Evolutionary conservation across 1,140 invertebrate genomes (phyloP), one percentile per base, ranked within the genome.

Genomic region (Caenorhabditis latens): DNA sequence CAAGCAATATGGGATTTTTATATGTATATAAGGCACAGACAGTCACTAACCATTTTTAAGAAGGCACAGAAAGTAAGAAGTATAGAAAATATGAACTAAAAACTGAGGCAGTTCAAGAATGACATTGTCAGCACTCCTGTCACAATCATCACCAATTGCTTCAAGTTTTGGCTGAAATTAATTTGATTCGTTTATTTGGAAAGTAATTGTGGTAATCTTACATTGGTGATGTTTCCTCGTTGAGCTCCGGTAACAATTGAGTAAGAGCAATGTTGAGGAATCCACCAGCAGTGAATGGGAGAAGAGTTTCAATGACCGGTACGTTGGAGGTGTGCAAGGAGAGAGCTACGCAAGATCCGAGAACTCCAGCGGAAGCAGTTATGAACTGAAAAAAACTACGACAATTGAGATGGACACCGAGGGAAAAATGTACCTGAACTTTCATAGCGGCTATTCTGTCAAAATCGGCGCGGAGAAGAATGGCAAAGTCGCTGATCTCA

Each of bases 271-370:
- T 88, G 21, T 85, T 88, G n/a, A 88, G 87, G 48, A 88, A 88
- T 43, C 87, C 87, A 21, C 87, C 87, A 55, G 87, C 87, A 21
- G 87, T 88, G 63, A 88, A 88, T 19, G 87, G 87, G 46, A 88
- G 87, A 21, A 88, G 71, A 85, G 85, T 87, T 4, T 57, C 84
- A 50, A 61, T 48, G n/a, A 46, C 83, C 13, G 65, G 24, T 3
- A 88, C 19, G 19, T 71, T 46, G 55, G 55, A 85, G n/a, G 83
- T 79, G 55, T 85, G 63, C 16, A 88, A 19, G 57, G 21, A 83
- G 11, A 88, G 84, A 2, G 87, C 87, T 19, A 63, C 83, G 24
- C 65, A 88, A 13, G 87, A 85, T 5, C 87, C 87, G 2, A 88
- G 32, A 16, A 88, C 87, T 58, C 87, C 87, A 61, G 63, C 83